Percentiles rank a stretch among this genome's conserved stretches.
These are phyloP conservation scores for Sepiola atlantica DNA, from an alignment of 2,888 invertebrate species.

Conservation along the genomic window DNA sequence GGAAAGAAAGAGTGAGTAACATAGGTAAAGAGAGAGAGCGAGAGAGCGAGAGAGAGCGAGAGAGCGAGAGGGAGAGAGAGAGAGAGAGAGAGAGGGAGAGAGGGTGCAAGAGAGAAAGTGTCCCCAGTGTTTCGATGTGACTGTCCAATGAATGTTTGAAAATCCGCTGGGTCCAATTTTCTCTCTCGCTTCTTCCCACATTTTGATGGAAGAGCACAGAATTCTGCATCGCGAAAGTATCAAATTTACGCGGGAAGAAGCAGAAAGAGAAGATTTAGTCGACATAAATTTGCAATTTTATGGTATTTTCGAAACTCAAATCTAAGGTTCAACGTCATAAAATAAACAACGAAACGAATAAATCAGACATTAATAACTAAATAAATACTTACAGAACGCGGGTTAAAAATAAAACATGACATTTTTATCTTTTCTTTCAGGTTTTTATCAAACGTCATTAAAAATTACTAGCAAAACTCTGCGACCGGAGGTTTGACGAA, in stretches of 20 bases:
- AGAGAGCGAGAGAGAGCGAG: too few species aligned
- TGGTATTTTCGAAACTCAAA: background rate
- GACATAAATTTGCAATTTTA: constrained; percentile 6
- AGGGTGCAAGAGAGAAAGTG: too few species aligned
- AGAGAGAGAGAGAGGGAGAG: too few species aligned
- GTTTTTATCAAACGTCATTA: background rate
- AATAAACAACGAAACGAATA: background rate
- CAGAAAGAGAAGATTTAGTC: too few species aligned
- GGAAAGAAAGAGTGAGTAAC: too few species aligned
- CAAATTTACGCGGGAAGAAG: background rate
- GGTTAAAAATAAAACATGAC: background rate
- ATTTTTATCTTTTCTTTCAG: background rate
- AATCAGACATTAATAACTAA: background rate
- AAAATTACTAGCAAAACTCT: background rate
- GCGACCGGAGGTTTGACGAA: too few species aligned
- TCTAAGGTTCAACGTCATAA: too few species aligned
- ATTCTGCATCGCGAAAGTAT: background rate
- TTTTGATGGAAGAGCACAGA: background rate
- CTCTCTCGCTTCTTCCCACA: background rate
- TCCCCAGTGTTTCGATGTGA: too few species aligned
- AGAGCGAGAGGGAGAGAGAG: too few species aligned
- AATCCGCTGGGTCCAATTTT: background rate
- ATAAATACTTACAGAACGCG: background rate
- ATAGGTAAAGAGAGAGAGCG: too few species aligned
- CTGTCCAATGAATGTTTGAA: background rate